Evolutionary conservation across 2,797 vertebrate species (phyloP).

Genomic region (Malurus leucopterus): DNA sequence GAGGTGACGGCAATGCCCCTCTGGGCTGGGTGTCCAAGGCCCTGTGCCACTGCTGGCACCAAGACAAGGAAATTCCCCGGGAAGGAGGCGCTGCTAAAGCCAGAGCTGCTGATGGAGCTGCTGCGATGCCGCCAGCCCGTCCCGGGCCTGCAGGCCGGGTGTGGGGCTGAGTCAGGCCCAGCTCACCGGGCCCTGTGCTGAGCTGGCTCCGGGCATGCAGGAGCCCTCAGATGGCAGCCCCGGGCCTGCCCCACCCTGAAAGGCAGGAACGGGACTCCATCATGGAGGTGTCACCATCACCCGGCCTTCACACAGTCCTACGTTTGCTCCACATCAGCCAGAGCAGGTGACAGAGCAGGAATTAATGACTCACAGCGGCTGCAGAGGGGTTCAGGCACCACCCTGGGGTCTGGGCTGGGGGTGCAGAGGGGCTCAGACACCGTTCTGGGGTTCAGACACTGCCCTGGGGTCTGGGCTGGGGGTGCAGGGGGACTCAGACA

Average conservation of each 20-base stretch:
- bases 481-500: background rate
- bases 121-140: background rate
- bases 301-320: background rate
- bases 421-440: background rate
- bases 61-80: background rate
- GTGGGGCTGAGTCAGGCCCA: conserved; percentile 19
- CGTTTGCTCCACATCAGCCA: fast-evolving
- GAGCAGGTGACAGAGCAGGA: background rate
- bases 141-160: background rate
- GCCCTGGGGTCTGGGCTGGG: background rate
- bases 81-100: background rate
- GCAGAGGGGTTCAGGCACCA: background rate
- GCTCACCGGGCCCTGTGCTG: background rate
- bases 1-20: fast-evolving
- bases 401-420: background rate
- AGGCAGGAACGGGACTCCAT: background rate
- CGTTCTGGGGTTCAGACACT: background rate
- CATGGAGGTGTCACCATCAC: background rate
- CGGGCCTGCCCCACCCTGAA: too few species aligned
- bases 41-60: background rate
- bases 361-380: background rate
- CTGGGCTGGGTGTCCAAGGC: background rate
- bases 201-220: background rate
- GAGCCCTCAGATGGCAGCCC: background rate
- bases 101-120: background rate